Conservation (phyloP, 2,113 vertebrate genomes). For the Protomyctophum bolini region DNA sequence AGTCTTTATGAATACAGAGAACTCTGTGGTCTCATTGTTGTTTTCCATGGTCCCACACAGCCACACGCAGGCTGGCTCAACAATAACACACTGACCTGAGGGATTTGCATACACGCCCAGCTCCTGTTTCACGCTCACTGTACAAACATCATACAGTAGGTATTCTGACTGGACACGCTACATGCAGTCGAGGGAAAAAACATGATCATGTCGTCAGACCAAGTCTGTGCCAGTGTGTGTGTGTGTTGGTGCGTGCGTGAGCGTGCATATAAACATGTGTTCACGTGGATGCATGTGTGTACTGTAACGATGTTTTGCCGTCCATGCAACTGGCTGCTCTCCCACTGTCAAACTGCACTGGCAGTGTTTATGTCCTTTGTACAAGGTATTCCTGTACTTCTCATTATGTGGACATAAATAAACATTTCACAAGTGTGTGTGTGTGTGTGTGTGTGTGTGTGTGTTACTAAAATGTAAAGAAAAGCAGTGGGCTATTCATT, state of each 20-base stretch:
- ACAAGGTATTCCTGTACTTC: no score
- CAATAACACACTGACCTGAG: not conserved
- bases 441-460: not conserved
- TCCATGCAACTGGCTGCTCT: no score
- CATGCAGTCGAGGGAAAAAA: no score
- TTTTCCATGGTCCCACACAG: slow-evolving; percentile 6
- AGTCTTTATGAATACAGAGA: slow-evolving; percentile 35
- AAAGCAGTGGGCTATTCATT: no score
- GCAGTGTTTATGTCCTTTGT: no score
- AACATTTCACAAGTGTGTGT: no score
- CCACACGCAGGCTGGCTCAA: slow-evolving; percentile 11
- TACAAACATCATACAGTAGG: not conserved
- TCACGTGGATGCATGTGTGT: not conserved
- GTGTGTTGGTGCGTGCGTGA: not conserved
- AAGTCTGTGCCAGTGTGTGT: not conserved
- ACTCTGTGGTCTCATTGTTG: not conserved
- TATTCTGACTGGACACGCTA: not conserved
- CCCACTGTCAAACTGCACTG: no score
- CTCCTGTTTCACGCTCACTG: not conserved
- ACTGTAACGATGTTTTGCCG: no score
- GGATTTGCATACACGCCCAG: slow-evolving; percentile 23
- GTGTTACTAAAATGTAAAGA: no score
- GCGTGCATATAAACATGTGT: not conserved
- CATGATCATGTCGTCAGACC: no score
- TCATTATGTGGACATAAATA: no score